These are phyloP conservation scores for Ectobius pallidus DNA, from an alignment of 2,888 invertebrate species.

Conservation along the genomic window DNA sequence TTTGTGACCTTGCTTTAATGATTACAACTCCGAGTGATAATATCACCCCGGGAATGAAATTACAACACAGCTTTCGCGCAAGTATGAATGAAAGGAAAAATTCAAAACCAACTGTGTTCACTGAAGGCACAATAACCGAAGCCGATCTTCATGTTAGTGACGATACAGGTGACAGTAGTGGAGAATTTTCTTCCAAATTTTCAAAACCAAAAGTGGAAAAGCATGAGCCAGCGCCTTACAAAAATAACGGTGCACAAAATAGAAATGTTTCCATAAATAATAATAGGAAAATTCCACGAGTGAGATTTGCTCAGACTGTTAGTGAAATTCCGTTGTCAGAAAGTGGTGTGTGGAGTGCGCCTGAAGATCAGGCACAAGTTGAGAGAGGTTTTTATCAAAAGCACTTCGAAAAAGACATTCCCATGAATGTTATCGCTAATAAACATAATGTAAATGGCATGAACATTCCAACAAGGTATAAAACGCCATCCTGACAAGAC, in stretches of 20 bases:
- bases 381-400: neutral
- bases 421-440: neutral
- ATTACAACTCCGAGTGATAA: constrained; percentile 22
- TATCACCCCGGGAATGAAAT: neutral
- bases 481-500: neutral
- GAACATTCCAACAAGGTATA: neutral
- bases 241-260: neutral
- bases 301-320: constrained; percentile 36
- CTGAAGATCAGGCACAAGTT: constrained; percentile 5
- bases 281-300: neutral
- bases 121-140: constrained; percentile 15
- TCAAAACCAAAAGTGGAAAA: neutral
- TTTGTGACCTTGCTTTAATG: constrained; percentile 38
- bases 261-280: constrained; percentile 18
- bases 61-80: neutral
- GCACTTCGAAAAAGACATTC: neutral
- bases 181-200: neutral
- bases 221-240: neutral
- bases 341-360: constrained; percentile 33
- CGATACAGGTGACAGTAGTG: constrained; percentile 5
- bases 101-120: constrained; percentile 12
- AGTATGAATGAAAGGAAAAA: neutral
- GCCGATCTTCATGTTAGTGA: constrained; percentile 27
- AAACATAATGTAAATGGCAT: neutral
- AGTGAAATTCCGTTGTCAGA: constrained; percentile 33